A percentile compares a stretch with the other conserved stretches of the same genome.
phyloP scores from a whole-genome alignment of 1,140 invertebrate genomes.

The Zaprionus gabonicus region DNA sequence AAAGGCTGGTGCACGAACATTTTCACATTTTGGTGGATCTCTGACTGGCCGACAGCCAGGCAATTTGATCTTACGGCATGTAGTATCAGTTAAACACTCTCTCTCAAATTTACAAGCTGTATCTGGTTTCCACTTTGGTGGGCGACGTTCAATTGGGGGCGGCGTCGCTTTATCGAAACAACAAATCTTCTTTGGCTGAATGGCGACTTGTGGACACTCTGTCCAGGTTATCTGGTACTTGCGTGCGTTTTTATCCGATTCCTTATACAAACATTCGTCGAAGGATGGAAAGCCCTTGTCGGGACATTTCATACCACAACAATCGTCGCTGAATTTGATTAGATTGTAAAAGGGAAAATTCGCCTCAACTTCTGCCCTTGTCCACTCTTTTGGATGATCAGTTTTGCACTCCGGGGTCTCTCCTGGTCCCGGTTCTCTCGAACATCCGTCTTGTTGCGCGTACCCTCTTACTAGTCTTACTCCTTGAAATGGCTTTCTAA shows the following conservation, averaged over 20 bases:
- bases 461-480: neutral
- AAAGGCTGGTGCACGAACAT: neutral
- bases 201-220: conserved; percentile 55
- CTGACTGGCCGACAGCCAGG: conserved; percentile 22
- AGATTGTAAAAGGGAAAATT: conserved; percentile 46
- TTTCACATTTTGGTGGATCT: conserved; percentile 3
- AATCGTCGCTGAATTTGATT: conserved; percentile 22
- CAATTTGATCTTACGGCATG: conserved; percentile 13
- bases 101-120: conserved; percentile 27
- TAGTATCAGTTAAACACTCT: neutral
- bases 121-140: neutral
- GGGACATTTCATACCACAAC: conserved; percentile 22
- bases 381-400: conserved; percentile 17
- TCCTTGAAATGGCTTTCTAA: neutral
- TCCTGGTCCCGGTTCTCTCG: neutral
- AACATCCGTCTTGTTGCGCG: neutral
- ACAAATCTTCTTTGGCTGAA: conserved; percentile 68
- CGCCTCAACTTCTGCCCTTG: neutral
- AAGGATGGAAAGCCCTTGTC: conserved; percentile 19
- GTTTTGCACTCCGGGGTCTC: neutral
- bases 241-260: conserved; percentile 57
- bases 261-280: conserved; percentile 34
- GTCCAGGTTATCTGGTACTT: conserved; percentile 67
- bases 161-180: conserved; percentile 23
- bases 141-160: conserved; percentile 34